Evolutionary conservation across 2,797 vertebrate species (phyloP), one percentile per base, ranked within the genome.

Genomic region (Myotis pilosus): DNA sequence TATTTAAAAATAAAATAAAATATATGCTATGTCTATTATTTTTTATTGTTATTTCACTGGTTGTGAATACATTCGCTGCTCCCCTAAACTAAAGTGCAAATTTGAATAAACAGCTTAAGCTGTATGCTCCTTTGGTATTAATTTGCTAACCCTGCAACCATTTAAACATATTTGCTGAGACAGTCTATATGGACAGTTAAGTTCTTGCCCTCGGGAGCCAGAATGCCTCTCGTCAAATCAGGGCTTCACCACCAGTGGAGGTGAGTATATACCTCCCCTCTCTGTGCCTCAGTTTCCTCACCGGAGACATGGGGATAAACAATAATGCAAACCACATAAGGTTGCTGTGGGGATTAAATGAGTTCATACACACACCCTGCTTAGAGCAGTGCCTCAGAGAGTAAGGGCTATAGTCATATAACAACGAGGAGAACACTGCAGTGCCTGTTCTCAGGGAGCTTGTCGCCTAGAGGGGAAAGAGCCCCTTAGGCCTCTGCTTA

Each of bases 271-370:
- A 36, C 3, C 6, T 83, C 22, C 12, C 36, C 11, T 49, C 20
- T 69, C 25, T 22, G 25, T 75, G 55, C 62, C 47, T 94, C 53
- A 64, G 55, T 82, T 85, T 92, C 72, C n/a, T 57, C 33, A 80
- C 55, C 60, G 41, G 36, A 90, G 36, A 62, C 94, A 74, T 33
- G 47, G 9, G 44, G 71, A 83, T 64, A 85, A 57, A 55, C 41
- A 75, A 23, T 28, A 85, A 79, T 8, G 68, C 25, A 20, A 36
- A 41, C 28, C 1, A 2, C 25, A 22, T n/a, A 91, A 53, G 6
- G 4, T 11, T 12, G 6, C n/a, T 66, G 23, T 12, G 11, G 82
- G 49, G 28, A 13, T 80, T 87, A 75, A 84, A 69, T 51, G 53
- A 79, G 25, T 66, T 49, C 33, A 44, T n/a, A 16, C 13, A 44